phyloP scores from a whole-genome alignment of 2,113 vertebrate genomes.

The Nettapus auritus region DNA sequence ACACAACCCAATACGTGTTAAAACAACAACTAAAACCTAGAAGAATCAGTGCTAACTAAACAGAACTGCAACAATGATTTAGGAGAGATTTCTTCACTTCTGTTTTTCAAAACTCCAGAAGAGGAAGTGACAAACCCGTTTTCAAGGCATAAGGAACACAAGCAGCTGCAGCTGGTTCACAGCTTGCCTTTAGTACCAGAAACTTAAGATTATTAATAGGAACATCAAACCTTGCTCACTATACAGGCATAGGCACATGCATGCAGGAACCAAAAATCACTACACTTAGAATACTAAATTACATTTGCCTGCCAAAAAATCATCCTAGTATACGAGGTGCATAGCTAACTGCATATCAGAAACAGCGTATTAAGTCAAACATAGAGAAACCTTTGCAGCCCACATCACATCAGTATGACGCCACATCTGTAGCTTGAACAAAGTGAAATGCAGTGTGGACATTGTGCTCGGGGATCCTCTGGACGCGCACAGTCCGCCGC shows the following conservation, averaged over 20 bases:
- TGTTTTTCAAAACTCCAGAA: neutral
- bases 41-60: neutral
- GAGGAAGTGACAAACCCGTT: neutral
- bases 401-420: fast-evolving
- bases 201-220: neutral
- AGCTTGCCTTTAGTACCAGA: neutral
- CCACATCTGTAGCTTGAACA: fast-evolving
- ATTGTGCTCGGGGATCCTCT: fast-evolving
- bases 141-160: neutral
- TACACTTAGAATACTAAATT: neutral
- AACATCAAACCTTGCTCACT: neutral
- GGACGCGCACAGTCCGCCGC: fast-evolving
- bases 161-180: neutral
- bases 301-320: neutral
- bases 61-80: neutral
- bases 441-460: neutral
- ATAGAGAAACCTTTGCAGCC: neutral
- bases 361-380: neutral
- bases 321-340: neutral
- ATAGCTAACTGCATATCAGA: fast-evolving
- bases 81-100: neutral
- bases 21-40: neutral
- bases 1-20: neutral
- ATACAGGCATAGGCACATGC: neutral
- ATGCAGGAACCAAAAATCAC: too few relatives aligned